Percentiles rank a stretch among this genome's conserved stretches.
These are phyloP conservation scores for Phyllostomus discolor DNA, from an alignment of 2,113 vertebrate species.

Conservation along the genomic window DNA sequence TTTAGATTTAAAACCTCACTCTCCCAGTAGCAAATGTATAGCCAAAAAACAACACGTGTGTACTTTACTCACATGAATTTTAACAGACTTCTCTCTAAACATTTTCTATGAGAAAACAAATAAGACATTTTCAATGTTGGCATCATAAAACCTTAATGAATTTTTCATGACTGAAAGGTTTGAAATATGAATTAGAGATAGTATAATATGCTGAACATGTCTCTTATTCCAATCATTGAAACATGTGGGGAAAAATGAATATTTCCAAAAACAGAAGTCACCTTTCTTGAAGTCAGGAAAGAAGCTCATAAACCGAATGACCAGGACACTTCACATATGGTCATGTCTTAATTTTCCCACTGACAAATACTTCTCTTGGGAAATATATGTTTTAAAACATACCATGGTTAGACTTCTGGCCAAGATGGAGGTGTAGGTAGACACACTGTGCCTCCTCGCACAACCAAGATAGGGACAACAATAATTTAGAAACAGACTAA, in stretches of 20 bases:
- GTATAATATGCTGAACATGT: not conserved
- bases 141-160: conserved; percentile 59
- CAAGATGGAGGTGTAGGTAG: too few relatives aligned
- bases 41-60: not conserved
- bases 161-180: conserved; percentile 46
- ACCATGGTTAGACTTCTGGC: too few relatives aligned
- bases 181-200: conserved; percentile 26
- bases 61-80: not conserved
- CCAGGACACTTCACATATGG: not conserved
- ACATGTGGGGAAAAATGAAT: not conserved
- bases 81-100: conserved; percentile 40
- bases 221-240: not conserved
- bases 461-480: too few relatives aligned
- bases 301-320: not conserved
- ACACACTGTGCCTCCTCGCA: too few relatives aligned
- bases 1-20: conserved; percentile 1
- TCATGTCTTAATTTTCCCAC: not conserved
- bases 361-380: not conserved
- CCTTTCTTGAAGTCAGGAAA: not conserved
- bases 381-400: not conserved
- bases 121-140: conserved; percentile 46
- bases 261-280: not conserved
- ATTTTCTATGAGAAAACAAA: conserved; percentile 54
- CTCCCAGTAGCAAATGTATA: conserved; percentile 20
- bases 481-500: too few relatives aligned